phyloP scores from a whole-genome alignment of 2,797 vertebrate genomes.

The Gadopsis marmoratus region DNA sequence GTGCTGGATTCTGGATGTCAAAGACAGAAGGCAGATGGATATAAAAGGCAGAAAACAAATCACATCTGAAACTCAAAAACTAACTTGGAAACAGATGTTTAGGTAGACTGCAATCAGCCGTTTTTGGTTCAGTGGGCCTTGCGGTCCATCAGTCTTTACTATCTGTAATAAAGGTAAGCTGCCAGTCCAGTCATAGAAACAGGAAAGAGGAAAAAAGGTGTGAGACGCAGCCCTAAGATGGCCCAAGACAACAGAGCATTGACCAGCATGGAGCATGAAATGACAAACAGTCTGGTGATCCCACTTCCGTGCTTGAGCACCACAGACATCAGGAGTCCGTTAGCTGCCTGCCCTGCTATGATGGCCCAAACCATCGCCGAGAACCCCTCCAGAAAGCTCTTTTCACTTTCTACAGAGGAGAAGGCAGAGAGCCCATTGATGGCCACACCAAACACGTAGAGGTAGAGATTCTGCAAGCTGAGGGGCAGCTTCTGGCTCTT shows the following conservation, averaged over 20 bases:
- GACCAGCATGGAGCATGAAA: slow-evolving; percentile 94
- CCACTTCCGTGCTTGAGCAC: slow-evolving; percentile 96
- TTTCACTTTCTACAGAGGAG: slow-evolving; percentile 65
- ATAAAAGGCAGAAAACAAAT: slow-evolving; percentile 40
- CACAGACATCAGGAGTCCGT: slow-evolving; percentile 94
- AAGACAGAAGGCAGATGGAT: slow-evolving; percentile 38
- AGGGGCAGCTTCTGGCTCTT: slow-evolving; percentile 92
- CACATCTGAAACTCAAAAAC: slow-evolving; percentile 7
- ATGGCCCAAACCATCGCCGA: slow-evolving; percentile 87
- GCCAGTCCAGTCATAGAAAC: slow-evolving; percentile 88
- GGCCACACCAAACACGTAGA: slow-evolving; percentile 92
- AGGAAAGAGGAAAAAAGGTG: slow-evolving; percentile 88
- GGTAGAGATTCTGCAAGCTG: slow-evolving; percentile 93
- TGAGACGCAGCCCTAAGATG: slow-evolving; percentile 91
- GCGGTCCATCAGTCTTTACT: slow-evolving; percentile 17
- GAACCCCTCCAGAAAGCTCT: slow-evolving; percentile 89
- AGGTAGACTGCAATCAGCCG: not conserved
- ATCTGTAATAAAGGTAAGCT: slow-evolving; percentile 91
- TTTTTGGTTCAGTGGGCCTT: not conserved
- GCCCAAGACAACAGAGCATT: slow-evolving; percentile 90
- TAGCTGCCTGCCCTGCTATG: slow-evolving; percentile 90
- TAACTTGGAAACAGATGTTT: not conserved
- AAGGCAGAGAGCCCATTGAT: slow-evolving; percentile 86
- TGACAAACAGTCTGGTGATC: slow-evolving; percentile 94
- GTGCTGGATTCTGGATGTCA: slow-evolving; percentile 16